These are phyloP conservation scores for Genyomyrus donnyi DNA, from an alignment of 2,113 vertebrate genomes.

Conservation along the genomic window DNA sequence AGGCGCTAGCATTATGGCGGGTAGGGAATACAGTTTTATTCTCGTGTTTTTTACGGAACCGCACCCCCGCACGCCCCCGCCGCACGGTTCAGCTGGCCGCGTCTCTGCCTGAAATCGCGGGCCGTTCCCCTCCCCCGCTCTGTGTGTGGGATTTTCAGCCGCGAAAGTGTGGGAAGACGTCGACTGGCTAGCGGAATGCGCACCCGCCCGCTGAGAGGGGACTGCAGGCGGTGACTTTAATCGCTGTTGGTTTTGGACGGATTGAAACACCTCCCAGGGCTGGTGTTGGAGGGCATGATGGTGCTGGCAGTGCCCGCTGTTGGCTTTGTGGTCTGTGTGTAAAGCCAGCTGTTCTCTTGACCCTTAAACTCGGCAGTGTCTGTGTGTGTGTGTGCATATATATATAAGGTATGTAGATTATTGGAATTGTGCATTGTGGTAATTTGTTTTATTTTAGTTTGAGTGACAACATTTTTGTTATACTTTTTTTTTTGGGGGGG, in stretches of 20 bases:
- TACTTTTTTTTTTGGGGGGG: not conserved
- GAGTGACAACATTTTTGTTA: not conserved
- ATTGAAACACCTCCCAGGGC: not conserved
- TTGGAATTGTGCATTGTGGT: not conserved
- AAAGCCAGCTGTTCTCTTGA: not conserved
- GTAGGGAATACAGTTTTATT: not conserved
- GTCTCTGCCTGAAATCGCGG: not conserved
- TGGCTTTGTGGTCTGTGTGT: not conserved
- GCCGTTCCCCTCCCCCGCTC: not conserved
- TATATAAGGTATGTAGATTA: not conserved
- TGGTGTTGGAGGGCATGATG: not conserved
- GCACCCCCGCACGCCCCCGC: not conserved
- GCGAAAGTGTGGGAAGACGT: not conserved
- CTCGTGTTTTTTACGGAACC: not conserved
- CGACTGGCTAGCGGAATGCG: not conserved
- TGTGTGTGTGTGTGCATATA: too few species aligned
- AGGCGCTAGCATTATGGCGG: not conserved
- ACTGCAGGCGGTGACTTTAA: not conserved
- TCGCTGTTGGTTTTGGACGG: not conserved
- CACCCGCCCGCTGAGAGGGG: not conserved
- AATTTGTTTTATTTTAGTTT: not conserved
- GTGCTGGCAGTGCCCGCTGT: not conserved
- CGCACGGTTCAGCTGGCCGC: not conserved
- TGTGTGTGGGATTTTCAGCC: not conserved
- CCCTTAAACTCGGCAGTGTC: not conserved